Evolutionary conservation across 2,113 vertebrate species (phyloP).

Genomic region (Myanophis thanlyinensis): DNA sequence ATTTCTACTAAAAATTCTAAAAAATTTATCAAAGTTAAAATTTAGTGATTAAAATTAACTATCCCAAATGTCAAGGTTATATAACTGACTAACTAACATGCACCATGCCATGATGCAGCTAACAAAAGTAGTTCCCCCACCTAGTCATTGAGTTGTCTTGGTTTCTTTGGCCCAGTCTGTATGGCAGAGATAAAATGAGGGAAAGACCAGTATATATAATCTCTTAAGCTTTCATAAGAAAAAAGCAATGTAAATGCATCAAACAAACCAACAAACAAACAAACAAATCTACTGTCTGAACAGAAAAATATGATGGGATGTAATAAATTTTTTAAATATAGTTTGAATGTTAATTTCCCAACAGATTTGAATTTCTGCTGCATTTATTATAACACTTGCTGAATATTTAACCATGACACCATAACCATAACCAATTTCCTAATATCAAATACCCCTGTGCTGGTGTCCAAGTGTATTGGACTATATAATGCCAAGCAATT

Average conservation of each 20-base stretch:
- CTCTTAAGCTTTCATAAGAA: not conserved
- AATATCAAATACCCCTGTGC: not conserved
- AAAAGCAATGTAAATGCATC: not conserved
- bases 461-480: not conserved
- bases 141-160: not conserved
- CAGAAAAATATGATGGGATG: not conserved
- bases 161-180: not conserved
- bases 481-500: not conserved
- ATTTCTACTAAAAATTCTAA: no score
- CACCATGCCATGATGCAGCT: not conserved
- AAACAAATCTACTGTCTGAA: not conserved
- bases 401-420: not conserved
- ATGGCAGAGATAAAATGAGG: not conserved
- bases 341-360: not conserved
- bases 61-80: no score
- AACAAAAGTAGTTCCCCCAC: not conserved
- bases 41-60: no score
- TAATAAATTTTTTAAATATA: not conserved
- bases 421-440: not conserved
- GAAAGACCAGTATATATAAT: not conserved
- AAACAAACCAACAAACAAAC: not conserved
- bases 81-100: not conserved
- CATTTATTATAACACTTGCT: not conserved
- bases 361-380: not conserved
- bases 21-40: no score